Conservation (phyloP, 2,797 vertebrate species). For the Sphenodon punctatus region DNA sequence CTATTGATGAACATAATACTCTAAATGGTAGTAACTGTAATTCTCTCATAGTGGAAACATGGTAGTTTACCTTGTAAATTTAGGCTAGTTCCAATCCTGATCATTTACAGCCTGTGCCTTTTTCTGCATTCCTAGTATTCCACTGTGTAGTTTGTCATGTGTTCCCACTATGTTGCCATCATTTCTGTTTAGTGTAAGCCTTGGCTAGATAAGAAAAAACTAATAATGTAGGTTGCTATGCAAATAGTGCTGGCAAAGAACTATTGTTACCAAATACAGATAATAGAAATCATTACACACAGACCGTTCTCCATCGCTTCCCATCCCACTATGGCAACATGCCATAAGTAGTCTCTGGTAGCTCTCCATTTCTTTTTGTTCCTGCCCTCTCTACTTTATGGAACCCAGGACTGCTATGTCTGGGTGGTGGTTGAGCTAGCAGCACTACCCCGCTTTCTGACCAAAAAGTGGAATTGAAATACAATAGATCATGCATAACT, state of each 20-base stretch:
- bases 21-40: neutral
- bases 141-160: no score
- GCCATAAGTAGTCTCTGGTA: fast-evolving
- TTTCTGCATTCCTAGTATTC: neutral
- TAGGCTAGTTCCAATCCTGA: neutral
- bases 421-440: neutral
- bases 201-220: neutral
- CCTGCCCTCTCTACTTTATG: neutral
- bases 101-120: neutral
- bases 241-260: neutral
- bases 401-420: neutral
- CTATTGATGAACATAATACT: neutral
- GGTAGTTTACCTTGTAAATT: neutral
- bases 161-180: neutral
- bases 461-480: no score
- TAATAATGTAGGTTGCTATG: neutral
- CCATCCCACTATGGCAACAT: no score
- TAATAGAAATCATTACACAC: neutral
- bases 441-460: neutral
- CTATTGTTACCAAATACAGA: neutral
- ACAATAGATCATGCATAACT: no score
- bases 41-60: neutral
- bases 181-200: neutral
- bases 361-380: neutral
- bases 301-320: no score